Evolutionary conservation across 2,888 invertebrate genomes (phyloP).

Genomic region (Tyria jacobaeae): DNA sequence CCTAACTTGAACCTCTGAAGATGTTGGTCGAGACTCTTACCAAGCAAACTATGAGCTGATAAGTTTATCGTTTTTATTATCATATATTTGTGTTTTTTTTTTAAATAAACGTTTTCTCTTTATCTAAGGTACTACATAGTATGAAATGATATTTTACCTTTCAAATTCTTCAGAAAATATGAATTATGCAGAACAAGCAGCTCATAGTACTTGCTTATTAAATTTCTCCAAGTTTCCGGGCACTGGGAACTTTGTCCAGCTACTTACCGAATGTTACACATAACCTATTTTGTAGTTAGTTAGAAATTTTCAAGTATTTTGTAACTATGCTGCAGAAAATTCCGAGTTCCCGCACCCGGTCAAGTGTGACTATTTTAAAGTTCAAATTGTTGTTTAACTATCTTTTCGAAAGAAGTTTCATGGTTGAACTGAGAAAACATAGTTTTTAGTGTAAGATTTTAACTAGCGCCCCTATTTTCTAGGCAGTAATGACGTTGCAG

Average conservation of each 20-base stretch:
- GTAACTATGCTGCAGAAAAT: constrained; percentile 26
- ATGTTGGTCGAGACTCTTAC: no score
- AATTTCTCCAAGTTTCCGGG: constrained; percentile 21
- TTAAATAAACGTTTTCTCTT: background rate
- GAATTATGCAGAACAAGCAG: constrained; percentile 18
- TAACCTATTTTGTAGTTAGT: constrained; percentile 30
- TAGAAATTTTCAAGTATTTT: constrained; percentile 28
- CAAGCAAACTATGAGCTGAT: no score
- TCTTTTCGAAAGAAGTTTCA: constrained; percentile 20
- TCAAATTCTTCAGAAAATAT: constrained; percentile 10
- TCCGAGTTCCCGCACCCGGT: constrained; percentile 21
- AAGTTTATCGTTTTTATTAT: no score
- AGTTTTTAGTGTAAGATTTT: background rate
- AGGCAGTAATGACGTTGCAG: constrained; percentile 2
- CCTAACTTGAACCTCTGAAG: no score
- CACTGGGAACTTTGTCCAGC: constrained; percentile 21
- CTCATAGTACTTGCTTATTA: constrained; percentile 31
- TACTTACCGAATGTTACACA: constrained; percentile 23
- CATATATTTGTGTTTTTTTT: background rate
- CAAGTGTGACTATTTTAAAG: constrained; percentile 20
- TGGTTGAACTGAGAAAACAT: constrained; percentile 3
- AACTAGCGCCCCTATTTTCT: background rate
- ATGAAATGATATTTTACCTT: background rate
- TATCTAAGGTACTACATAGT: background rate
- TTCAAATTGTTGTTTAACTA: constrained; percentile 37